These are phyloP conservation scores for Ceyx cyanopectus DNA, from an alignment of 2,113 vertebrate species.

Conservation along the genomic window DNA sequence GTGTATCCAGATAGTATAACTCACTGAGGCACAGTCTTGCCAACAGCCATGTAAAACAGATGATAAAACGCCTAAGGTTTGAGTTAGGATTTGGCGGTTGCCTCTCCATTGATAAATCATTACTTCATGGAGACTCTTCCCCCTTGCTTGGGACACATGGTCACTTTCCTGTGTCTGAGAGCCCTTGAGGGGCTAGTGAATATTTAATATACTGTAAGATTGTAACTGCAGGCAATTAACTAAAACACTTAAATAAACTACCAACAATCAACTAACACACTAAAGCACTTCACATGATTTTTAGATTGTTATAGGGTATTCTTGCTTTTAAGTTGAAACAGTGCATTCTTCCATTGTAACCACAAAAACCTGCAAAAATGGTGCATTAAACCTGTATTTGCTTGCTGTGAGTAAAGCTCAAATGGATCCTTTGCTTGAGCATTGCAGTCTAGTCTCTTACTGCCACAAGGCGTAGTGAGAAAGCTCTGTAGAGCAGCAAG, in stretches of 20 bases:
- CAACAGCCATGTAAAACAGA: neutral
- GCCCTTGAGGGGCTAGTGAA: neutral
- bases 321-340: neutral
- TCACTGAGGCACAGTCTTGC: neutral
- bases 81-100: neutral
- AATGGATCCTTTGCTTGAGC: neutral
- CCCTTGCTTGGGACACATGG: neutral
- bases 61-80: neutral
- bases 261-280: neutral
- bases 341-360: neutral
- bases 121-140: neutral
- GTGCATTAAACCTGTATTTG: neutral
- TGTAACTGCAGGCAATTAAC: neutral
- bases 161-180: neutral
- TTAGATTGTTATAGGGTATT: neutral
- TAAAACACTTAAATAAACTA: neutral
- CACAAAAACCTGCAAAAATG: neutral
- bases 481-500: neutral
- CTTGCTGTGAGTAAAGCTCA: neutral
- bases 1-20: neutral
- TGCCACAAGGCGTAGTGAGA: neutral
- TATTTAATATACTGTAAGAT: neutral
- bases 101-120: neutral
- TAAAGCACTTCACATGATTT: neutral
- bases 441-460: neutral